phyloP scores from a whole-genome alignment of 2,888 invertebrate genomes.

The Nomada lathburiana region DNA sequence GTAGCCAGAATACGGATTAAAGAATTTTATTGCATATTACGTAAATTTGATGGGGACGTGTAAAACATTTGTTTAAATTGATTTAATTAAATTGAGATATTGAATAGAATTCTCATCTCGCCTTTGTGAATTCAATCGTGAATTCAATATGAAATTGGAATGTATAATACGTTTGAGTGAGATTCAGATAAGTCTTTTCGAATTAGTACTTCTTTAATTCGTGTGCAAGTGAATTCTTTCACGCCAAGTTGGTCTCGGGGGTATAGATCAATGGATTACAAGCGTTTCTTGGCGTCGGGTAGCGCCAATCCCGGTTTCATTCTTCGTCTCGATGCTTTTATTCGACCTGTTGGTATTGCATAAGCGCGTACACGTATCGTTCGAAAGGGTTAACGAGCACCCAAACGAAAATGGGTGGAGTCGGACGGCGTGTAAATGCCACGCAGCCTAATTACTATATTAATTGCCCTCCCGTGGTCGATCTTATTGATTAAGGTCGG shows the following conservation, averaged over 20 bases:
- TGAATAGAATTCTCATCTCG: too few relatives aligned
- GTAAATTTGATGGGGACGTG: too few relatives aligned
- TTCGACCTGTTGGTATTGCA: constrained; percentile 58
- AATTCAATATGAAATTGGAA: too few relatives aligned
- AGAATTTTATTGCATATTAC: too few relatives aligned
- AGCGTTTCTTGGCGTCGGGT: neutral
- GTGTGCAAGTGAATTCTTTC: neutral
- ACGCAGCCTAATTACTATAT: constrained; percentile 52
- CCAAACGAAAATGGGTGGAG: constrained; percentile 68
- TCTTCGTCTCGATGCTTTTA: neutral
- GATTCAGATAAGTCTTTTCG: too few relatives aligned
- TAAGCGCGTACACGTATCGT: constrained; percentile 21
- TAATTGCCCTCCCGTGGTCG: constrained; percentile 60
- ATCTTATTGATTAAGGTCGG: constrained; percentile 49
- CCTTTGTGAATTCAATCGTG: too few relatives aligned
- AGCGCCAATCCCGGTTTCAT: neutral
- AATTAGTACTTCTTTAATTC: neutral
- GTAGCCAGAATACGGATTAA: too few relatives aligned
- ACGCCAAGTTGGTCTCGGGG: neutral
- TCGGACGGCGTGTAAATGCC: constrained; percentile 71
- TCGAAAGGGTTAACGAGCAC: constrained; percentile 16
- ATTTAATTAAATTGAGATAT: too few relatives aligned
- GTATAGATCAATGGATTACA: neutral
- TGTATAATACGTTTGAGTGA: too few relatives aligned
- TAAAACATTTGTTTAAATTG: too few relatives aligned